Evolutionary conservation across 2,113 vertebrate genomes (phyloP), one percentile per base, ranked within the genome.

Genomic region (Halcyon malimbica): DNA sequence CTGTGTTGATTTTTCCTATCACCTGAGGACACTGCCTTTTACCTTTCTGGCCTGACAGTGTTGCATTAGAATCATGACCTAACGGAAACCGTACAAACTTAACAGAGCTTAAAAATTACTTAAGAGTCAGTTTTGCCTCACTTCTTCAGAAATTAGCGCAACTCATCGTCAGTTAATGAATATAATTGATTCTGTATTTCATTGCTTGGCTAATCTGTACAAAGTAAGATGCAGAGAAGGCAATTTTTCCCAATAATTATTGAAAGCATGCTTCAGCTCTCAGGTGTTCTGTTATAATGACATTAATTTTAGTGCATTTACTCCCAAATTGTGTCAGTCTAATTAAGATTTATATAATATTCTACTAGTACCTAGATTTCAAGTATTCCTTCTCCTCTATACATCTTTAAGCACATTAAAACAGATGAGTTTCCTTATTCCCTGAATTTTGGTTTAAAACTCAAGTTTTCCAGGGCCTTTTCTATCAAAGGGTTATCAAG

Each of bases 171-270:
- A 74, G 16, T 83, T 95, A 88, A 87, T 64, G 39, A 79, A 68
- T 68, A 35, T 59, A 94, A 94, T 95, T 90, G 57, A 84, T 96
- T 94, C 68, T 90, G 18, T 83, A 63, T 89, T 92, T 95, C 54
- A 60, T 29, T 91, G 57, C 54, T 91, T 94, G 68, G 50, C 39
- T 96, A 81, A 48, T 70, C 53, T 51, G 16, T 91, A 70, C 26
- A 76, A 90, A 92, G 78, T 25, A n/a, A 86, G 33, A 77, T 51
- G 59, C 67, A 94, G 44, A 89, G 37, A 94, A 92, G 31, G 75
- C 46, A 93, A 31, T 54, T 79, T 95, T 90, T 80, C 24, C 25
- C 59, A 70, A n/a, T 46, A 91, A 41, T 83, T 83, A 46, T 59
- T 83, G 51, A 77, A 83, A 85, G 11, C n/a, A 24, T 51, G 13